phyloP scores from a whole-genome alignment of 2,797 vertebrate species.

The Linurgus olivaceus region DNA sequence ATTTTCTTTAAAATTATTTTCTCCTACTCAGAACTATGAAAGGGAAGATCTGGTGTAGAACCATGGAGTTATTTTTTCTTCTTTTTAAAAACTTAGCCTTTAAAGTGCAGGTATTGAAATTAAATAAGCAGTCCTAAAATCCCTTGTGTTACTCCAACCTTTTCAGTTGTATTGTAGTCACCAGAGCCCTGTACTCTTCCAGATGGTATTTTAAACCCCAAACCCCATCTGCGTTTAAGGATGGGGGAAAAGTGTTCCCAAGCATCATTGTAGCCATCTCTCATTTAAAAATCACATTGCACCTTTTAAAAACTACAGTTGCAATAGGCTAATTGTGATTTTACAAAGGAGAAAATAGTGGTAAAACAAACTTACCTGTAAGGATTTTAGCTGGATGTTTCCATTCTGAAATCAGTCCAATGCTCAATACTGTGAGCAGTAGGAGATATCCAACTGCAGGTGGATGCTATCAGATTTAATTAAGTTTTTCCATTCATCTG shows the following conservation, averaged over 20 bases:
- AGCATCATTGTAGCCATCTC: background rate
- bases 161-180: background rate
- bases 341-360: constrained; percentile 6
- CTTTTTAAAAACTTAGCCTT: background rate
- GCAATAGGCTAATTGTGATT: background rate
- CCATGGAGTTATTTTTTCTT: background rate
- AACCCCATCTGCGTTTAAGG: background rate
- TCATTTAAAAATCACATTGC: background rate
- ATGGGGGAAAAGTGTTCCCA: background rate
- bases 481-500: background rate
- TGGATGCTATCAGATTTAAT: background rate
- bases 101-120: background rate
- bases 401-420: background rate
- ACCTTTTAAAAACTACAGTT: background rate
- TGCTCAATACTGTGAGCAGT: background rate
- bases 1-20: background rate
- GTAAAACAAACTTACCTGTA: background rate
- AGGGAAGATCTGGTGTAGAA: background rate
- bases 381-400: background rate
- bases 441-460: background rate
- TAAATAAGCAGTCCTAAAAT: background rate
- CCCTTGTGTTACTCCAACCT: background rate
- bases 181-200: background rate
- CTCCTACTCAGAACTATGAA: background rate
- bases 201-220: background rate